Base-by-base conservation (phyloP, 2,888 invertebrate genomes). In the Cantharis rustica region DNA sequence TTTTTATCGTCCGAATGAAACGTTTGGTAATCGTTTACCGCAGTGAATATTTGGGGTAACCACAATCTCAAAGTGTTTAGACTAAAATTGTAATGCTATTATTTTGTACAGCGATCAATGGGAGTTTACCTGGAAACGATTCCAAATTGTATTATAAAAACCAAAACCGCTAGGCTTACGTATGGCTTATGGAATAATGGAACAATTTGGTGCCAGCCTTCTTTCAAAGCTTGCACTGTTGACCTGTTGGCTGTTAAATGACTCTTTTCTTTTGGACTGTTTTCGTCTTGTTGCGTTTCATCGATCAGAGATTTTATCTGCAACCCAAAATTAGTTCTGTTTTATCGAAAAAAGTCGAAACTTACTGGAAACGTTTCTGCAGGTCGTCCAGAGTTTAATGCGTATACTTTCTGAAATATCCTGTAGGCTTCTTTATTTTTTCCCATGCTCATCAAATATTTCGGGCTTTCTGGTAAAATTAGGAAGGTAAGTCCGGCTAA, bases 31-130 rank as follows among this genome's bases (percentile, higher is more conserved):
- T 88, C 87, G 79, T 86, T 87, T 69, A 94, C 92, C 86, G 94
- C 93, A 73, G 94, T 92, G 80, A 96, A 96, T 16, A 97, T 89
- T 85, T 96, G 95, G 0, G 96, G 96, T 81, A 96, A 91, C 96
- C 96, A 97, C 31, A 96, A 90, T 15, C 96, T 93, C 62, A 96
- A 89, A 0, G 96, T 95, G 84, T 96, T 96, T 80, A 94, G 80
- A 64, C 88, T 88, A 74, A 78, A 85, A 47, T 47, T 47, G 20
- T 5, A 17, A 66, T 20, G 20, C 20, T n/a, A 66, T 20, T 64
- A 20, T 23, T 80, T 16, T 17, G 10, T 10, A 23, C 75, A 31
- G 0, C 10, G 1, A 66, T 3, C 9, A 11, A 16, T 20, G 3
- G 75, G 69, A 72, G 76, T 88, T 88, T 88, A 94, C 94, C 93